Percentiles rank a stretch among this genome's conserved stretches.
Evolutionary conservation across 2,888 invertebrate genomes (phyloP).

Genomic region (Habroteleia sp.): DNA sequence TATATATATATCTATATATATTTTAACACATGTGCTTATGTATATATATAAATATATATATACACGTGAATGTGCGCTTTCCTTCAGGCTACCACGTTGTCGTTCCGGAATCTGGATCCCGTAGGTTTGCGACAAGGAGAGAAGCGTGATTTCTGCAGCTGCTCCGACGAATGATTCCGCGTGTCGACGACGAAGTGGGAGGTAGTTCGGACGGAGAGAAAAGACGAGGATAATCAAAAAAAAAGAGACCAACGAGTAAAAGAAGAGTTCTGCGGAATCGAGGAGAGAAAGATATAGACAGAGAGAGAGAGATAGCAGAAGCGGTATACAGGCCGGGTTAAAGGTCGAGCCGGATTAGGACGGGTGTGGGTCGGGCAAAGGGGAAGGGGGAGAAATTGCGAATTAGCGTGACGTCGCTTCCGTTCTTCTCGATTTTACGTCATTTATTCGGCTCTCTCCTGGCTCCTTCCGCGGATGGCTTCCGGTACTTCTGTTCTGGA

Average conservation of each 20-base stretch:
- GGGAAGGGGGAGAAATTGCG: conserved; percentile 69
- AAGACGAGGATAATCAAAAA: conserved; percentile 51
- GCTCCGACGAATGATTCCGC: conserved; percentile 43
- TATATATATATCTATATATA: conserved; percentile 55
- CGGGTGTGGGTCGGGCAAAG: conserved; percentile 80
- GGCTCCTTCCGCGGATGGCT: conserved; percentile 75
- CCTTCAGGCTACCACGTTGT: conserved; percentile 51
- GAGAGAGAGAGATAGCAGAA: conserved; percentile 48
- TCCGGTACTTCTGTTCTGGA: conserved; percentile 76
- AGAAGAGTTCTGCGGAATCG: conserved; percentile 45
- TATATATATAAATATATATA: conserved; percentile 60
- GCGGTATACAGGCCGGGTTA: conserved; percentile 55
- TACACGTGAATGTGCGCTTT: conserved; percentile 32
- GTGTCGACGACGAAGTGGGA: conserved; percentile 47
- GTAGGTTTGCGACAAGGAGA: conserved; percentile 38
- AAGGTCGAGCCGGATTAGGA: conserved; percentile 78
- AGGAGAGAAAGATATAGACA: conserved; percentile 22
- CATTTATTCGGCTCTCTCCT: conserved; percentile 79
- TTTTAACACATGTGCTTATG: conserved; percentile 48
- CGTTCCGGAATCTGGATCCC: conserved; percentile 17
- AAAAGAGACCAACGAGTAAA: conserved; percentile 51
- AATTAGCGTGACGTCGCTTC: conserved; percentile 80
- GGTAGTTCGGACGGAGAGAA: conserved; percentile 52
- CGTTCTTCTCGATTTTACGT: conserved; percentile 79
- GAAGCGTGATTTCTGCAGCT: conserved; percentile 54